Evolutionary conservation across 1,140 invertebrate species (phyloP).

Genomic region (Drosophila erecta): DNA sequence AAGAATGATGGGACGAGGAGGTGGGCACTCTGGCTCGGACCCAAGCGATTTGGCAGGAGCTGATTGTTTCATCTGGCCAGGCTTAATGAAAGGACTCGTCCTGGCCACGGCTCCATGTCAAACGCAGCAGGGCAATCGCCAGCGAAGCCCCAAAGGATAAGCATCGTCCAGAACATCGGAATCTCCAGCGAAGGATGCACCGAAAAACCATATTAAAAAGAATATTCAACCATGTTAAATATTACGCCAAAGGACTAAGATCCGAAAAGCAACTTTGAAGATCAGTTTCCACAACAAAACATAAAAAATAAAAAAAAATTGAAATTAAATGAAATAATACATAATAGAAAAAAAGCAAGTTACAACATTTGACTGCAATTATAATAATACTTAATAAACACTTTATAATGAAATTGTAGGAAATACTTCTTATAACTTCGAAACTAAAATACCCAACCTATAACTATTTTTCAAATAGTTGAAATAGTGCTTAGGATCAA

Average conservation of each 20-base stretch:
- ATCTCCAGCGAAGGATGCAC: slow-evolving; percentile 1
- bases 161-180: slow-evolving; percentile 42
- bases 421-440: not conserved
- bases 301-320: not conserved
- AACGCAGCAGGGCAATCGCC: slow-evolving; percentile 47
- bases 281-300: not conserved
- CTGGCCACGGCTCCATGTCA: slow-evolving; percentile 29
- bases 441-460: not conserved
- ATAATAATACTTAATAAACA: not conserved
- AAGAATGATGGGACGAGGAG: slow-evolving; percentile 40
- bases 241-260: slow-evolving; percentile 1
- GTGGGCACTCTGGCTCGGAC: slow-evolving; percentile 48
- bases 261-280: not conserved
- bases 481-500: slow-evolving; percentile 43
- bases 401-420: not conserved
- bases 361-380: too few species aligned
- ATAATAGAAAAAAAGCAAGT: too few species aligned
- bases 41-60: slow-evolving; percentile 43
- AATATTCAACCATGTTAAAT: slow-evolving; percentile 13
- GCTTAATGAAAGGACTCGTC: slow-evolving; percentile 54
- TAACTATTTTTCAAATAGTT: slow-evolving; percentile 25
- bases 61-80: slow-evolving; percentile 65
- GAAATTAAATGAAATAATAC: not conserved
- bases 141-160: slow-evolving; percentile 67
- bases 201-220: not conserved